Evolutionary conservation across 2,113 vertebrate species (phyloP).

Genomic region (Grammatotria lemairii): DNA sequence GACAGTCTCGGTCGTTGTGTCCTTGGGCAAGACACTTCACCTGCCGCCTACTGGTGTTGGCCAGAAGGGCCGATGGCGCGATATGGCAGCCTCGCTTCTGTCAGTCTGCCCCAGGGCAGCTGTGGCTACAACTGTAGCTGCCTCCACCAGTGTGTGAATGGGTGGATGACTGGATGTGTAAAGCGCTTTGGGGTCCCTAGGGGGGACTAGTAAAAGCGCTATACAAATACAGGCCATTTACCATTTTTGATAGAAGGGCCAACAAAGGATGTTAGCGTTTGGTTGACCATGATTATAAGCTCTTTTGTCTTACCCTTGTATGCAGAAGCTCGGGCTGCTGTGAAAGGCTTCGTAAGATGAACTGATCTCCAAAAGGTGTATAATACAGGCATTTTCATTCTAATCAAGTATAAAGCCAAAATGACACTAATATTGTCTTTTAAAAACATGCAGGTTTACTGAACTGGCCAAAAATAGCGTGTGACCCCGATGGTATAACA

Average conservation of each 20-base stretch:
- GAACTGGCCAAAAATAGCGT: background rate
- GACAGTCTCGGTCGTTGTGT: accelerated
- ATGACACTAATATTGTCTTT: background rate
- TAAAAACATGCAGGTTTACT: background rate
- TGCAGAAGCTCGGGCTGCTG: accelerated
- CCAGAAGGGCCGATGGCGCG: accelerated
- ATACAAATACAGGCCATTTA: background rate
- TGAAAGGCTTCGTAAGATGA: accelerated
- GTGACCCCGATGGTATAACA: background rate
- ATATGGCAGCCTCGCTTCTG: background rate
- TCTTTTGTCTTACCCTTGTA: background rate
- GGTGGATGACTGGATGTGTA: background rate
- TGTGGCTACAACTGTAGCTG: background rate
- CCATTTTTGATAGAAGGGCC: background rate
- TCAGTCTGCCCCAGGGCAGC: background rate
- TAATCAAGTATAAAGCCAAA: background rate
- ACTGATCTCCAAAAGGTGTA: background rate
- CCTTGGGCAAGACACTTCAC: background rate
- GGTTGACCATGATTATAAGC: accelerated
- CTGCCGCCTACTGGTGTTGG: accelerated
- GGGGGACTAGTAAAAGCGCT: background rate
- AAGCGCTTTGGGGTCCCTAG: background rate
- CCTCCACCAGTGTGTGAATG: background rate
- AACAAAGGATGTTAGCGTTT: background rate
- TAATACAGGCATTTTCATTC: background rate